phyloP scores from a whole-genome alignment of 2,797 vertebrate genomes.

The Lutjanus argentimaculatus region DNA sequence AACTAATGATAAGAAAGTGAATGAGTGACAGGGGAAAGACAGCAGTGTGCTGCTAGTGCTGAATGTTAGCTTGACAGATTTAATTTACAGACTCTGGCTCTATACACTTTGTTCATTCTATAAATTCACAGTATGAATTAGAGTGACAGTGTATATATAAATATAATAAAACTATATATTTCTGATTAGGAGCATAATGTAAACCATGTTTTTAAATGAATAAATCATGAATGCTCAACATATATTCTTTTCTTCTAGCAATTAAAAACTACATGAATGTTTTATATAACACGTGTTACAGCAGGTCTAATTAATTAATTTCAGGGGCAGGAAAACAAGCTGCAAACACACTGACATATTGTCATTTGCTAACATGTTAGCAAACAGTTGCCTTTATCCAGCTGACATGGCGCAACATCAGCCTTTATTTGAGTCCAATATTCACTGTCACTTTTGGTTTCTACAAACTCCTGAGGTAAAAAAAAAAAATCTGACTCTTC shows the following conservation, averaged over 20 bases:
- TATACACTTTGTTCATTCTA: conserved; percentile 21
- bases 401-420: no score
- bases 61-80: conserved; percentile 55
- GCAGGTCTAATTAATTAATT: not conserved
- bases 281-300: not conserved
- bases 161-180: not conserved
- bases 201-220: not conserved
- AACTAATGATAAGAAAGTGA: conserved; percentile 71
- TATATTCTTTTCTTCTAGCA: not conserved
- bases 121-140: conserved; percentile 23
- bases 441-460: not conserved
- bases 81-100: conserved; percentile 44
- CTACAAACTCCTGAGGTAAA: not conserved
- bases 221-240: not conserved
- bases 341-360: conserved; percentile 1
- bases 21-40: conserved; percentile 58
- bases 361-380: no score
- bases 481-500: not conserved
- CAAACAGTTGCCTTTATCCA: no score
- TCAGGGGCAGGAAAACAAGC: not conserved
- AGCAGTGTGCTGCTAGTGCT: conserved; percentile 28
- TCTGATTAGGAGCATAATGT: not conserved
- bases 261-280: not conserved
- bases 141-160: conserved; percentile 20
- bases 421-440: not conserved